Conservation (phyloP, 2,888 invertebrate species). For the Tipula vernalis region DNA sequence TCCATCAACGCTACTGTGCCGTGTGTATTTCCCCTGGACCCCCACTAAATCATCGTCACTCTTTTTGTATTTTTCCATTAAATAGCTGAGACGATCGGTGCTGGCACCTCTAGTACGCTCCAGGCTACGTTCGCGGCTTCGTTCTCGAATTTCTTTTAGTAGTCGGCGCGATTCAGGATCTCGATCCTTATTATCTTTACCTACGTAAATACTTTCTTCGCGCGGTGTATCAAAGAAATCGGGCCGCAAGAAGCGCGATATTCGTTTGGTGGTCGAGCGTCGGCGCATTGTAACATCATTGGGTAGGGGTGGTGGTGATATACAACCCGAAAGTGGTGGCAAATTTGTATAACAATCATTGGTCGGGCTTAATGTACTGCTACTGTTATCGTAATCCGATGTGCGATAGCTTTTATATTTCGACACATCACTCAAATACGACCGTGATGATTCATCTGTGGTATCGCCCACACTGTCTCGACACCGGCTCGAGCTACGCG, state of each 20-base stretch:
- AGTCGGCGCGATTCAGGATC: constrained; percentile 57
- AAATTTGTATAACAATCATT: constrained; percentile 20
- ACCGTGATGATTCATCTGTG: background rate
- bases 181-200: constrained; percentile 44
- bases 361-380: constrained; percentile 14
- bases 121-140: constrained; percentile 36
- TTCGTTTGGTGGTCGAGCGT: constrained; percentile 43
- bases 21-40: constrained; percentile 12
- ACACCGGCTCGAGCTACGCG: constrained; percentile 26
- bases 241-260: constrained; percentile 62
- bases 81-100: constrained; percentile 26
- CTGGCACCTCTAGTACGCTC: constrained; percentile 26
- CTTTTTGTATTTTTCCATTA: constrained; percentile 9
- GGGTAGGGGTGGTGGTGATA: constrained; percentile 24
- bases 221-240: constrained; percentile 62
- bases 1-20: constrained; percentile 31
- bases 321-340: constrained; percentile 28
- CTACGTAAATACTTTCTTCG: constrained; percentile 50
- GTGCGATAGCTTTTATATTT: background rate
- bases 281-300: constrained; percentile 25
- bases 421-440: background rate
- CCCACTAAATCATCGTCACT: background rate
- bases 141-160: constrained; percentile 53
- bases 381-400: background rate
- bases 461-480: constrained; percentile 15